Evolutionary conservation across 2,113 vertebrate species (phyloP).

Genomic region (Cyanoramphus novaezelandiae): DNA sequence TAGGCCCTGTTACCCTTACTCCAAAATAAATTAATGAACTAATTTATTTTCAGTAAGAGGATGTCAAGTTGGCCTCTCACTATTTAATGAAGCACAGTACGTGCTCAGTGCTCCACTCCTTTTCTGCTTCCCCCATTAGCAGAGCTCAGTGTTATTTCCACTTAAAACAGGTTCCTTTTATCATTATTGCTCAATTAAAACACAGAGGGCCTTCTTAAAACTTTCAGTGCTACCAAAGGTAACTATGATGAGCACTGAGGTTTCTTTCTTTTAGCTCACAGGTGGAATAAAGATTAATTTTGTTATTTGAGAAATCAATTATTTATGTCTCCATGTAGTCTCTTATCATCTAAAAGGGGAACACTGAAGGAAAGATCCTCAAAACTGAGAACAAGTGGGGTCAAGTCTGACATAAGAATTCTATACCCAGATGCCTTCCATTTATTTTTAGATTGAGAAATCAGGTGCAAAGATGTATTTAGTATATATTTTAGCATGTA

Average conservation of each 20-base stretch:
- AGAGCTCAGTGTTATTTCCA: conserved; percentile 25
- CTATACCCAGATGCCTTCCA: neutral
- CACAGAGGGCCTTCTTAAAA: neutral
- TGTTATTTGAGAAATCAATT: neutral
- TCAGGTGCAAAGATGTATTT: neutral
- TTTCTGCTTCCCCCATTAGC: conserved; percentile 32
- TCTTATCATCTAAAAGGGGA: neutral
- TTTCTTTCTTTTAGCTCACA: neutral
- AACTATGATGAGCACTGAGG: neutral
- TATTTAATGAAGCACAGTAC: conserved; percentile 56
- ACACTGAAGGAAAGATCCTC: neutral
- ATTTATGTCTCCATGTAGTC: neutral
- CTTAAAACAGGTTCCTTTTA: conserved; percentile 50
- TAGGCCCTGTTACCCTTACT: neutral
- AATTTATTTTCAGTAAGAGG: conserved; percentile 17
- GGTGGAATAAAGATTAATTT: neutral
- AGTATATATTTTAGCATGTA: neutral
- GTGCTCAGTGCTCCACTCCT: conserved; percentile 24
- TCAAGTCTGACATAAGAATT: neutral
- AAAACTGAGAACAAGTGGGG: neutral
- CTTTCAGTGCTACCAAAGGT: neutral
- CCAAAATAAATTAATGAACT: conserved; percentile 32
- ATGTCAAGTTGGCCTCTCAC: conserved; percentile 65
- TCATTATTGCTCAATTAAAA: conserved; percentile 19
- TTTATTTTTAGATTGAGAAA: neutral